These are phyloP conservation scores for Cyrtodaria siliqua DNA, from an alignment of 2,888 invertebrate species.

Conservation along the genomic window DNA sequence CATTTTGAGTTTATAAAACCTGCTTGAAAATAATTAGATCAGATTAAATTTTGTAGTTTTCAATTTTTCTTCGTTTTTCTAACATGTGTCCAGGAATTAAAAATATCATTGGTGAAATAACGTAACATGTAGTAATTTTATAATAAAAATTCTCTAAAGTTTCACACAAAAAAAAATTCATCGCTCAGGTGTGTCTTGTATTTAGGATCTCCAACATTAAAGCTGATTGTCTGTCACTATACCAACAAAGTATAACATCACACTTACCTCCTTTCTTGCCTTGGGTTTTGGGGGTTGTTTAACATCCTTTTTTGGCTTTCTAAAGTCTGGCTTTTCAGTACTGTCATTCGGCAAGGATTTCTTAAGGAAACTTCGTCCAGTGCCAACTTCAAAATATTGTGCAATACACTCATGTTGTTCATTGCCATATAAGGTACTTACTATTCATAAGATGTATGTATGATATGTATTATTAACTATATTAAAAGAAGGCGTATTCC, in stretches of 20 bases:
- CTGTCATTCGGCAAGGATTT: background rate
- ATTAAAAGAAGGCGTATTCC: background rate
- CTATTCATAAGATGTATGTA: constrained; percentile 12
- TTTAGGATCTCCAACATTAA: too few relatives aligned
- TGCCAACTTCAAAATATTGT: background rate
- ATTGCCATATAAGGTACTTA: constrained; percentile 1
- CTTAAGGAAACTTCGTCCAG: constrained; percentile 7
- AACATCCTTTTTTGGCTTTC: background rate
- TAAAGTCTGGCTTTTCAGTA: background rate
- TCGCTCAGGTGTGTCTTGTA: too few relatives aligned
- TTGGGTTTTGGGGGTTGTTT: constrained; percentile 43
- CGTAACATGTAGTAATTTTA: too few relatives aligned
- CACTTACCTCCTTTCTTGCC: constrained; percentile 64
- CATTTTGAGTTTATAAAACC: too few relatives aligned
- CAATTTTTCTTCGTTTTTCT: too few relatives aligned
- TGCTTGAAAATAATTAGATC: too few relatives aligned
- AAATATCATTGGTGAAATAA: too few relatives aligned
- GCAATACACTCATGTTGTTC: background rate
- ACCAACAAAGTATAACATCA: background rate
- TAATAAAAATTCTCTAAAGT: too few relatives aligned
- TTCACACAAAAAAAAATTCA: too few relatives aligned
- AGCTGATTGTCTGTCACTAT: too few relatives aligned
- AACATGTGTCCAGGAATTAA: too few relatives aligned
- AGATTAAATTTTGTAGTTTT: too few relatives aligned
- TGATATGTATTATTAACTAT: constrained; percentile 3